Evolutionary conservation across 35 echinoderm and acorn worm genomes (phyloP).

Genomic region (Lytechinus pictus): DNA sequence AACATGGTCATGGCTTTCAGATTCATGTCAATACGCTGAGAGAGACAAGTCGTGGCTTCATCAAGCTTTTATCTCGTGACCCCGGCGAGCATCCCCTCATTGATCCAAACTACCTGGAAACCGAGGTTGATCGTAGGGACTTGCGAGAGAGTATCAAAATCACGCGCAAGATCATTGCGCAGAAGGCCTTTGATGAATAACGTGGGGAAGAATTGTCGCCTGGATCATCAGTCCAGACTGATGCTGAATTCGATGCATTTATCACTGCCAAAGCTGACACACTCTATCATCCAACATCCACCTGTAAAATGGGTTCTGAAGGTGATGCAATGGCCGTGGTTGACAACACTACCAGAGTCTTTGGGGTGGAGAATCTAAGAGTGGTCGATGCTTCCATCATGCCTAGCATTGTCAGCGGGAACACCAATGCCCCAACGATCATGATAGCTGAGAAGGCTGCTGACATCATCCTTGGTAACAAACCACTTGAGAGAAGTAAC

Average conservation of each 20-base stretch:
- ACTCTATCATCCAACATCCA: conserved; percentile 89
- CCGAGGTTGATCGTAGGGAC: conserved; percentile 82
- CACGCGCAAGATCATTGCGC: conserved; percentile 82
- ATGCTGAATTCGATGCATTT: conserved; percentile 86
- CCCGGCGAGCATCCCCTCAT: conserved; percentile 81
- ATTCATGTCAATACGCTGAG: conserved; percentile 82
- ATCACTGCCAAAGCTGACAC: conserved; percentile 59
- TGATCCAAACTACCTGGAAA: conserved; percentile 88
- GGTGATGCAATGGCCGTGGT: conserved; percentile 95
- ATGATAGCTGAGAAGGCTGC: conserved; percentile 96
- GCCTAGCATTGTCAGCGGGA: conserved; percentile 62
- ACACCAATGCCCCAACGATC: conserved; percentile 92
- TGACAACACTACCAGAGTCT: conserved; percentile 72
- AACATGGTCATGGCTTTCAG: conserved; percentile 88
- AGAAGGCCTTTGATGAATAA: conserved; percentile 81
- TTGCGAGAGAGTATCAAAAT: conserved; percentile 75
- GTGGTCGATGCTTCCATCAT: no score
- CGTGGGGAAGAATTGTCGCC: conserved; percentile 80
- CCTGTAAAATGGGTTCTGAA: conserved; percentile 92
- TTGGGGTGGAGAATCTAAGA: conserved; percentile 81
- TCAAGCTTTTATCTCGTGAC: conserved; percentile 77
- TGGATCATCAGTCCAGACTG: conserved; percentile 64
- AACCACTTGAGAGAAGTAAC: conserved; percentile 28
- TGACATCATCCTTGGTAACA: no score
- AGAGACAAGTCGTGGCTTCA: conserved; percentile 66